Conservation (phyloP, 2,888 invertebrate species). For the Omphaloscelis lunosa region DNA sequence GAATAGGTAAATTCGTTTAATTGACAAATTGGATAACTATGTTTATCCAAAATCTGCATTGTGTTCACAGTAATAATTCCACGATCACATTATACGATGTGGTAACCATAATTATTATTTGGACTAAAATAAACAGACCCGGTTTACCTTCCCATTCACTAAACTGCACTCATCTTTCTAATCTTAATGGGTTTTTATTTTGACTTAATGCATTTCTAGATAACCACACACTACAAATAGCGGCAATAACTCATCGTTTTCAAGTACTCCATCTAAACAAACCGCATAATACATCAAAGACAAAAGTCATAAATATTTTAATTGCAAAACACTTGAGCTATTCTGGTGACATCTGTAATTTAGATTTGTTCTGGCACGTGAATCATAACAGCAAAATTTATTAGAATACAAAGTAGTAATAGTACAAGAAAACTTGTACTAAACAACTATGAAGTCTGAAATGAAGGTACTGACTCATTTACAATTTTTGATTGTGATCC, state of each 20-base stretch:
- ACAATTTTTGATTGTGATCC: slow-evolving; percentile 17
- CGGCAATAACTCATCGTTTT: slow-evolving; percentile 79
- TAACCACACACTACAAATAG: slow-evolving; percentile 78
- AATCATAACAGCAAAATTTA: slow-evolving; percentile 57
- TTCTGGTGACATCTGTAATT: slow-evolving; percentile 67
- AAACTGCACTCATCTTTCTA: slow-evolving; percentile 55
- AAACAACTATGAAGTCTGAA: slow-evolving; percentile 8
- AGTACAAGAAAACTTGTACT: slow-evolving; percentile 5
- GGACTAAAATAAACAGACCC: slow-evolving; percentile 25
- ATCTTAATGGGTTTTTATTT: slow-evolving; percentile 76
- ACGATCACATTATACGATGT: background rate
- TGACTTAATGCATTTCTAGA: slow-evolving; percentile 78
- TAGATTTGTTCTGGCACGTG: slow-evolving; percentile 58
- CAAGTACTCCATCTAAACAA: slow-evolving; percentile 78
- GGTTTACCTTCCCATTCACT: slow-evolving; percentile 24
- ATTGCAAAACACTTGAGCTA: slow-evolving; percentile 74
- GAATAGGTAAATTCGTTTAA: background rate
- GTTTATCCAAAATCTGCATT: slow-evolving; percentile 1
- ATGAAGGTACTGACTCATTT: slow-evolving; percentile 24
- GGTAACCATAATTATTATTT: slow-evolving; percentile 3
- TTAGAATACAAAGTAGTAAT: slow-evolving; percentile 66
- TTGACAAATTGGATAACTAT: background rate
- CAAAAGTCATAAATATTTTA: slow-evolving; percentile 79
- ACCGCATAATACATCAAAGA: slow-evolving; percentile 74
- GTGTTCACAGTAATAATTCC: background rate